A percentile compares a stretch with the other conserved stretches of the same genome.
Conservation (phyloP, 92 coral and sea anemone genomes). For the Heteractis magnifica region DNA sequence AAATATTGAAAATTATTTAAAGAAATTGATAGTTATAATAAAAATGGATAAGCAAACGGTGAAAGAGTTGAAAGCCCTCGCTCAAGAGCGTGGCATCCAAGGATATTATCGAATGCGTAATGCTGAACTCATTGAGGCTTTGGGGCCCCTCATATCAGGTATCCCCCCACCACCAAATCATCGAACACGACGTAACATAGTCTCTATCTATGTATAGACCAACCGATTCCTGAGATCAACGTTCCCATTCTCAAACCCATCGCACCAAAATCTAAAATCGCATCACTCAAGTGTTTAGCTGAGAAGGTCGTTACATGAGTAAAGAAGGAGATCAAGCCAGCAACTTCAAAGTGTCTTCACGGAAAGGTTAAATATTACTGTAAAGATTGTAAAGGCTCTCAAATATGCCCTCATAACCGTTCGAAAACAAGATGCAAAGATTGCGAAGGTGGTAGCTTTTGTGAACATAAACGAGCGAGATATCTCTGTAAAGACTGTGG, state of each 20-base stretch:
- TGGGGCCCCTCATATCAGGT: background rate
- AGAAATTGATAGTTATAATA: constrained; percentile 12
- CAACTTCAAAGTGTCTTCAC: background rate
- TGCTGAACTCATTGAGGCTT: constrained; percentile 42
- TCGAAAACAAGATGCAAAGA: constrained; percentile 19
- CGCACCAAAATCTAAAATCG: constrained; percentile 3
- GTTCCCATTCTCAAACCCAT: constrained; percentile 46
- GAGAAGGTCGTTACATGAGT: too few species aligned
- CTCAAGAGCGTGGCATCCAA: constrained; percentile 23
- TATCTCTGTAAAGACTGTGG: constrained; percentile 45
- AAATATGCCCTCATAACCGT: constrained; percentile 40
- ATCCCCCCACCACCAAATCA: background rate
- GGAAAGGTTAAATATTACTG: constrained; percentile 26
- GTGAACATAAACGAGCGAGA: constrained; percentile 41
- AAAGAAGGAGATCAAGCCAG: too few species aligned
- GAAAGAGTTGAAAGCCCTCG: constrained; percentile 24
- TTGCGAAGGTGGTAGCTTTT: constrained; percentile 38
- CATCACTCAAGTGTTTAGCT: constrained; percentile 50
- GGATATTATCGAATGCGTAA: constrained; percentile 25
- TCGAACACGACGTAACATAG: too few species aligned
- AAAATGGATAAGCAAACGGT: constrained; percentile 13
- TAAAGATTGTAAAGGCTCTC: constrained; percentile 33
- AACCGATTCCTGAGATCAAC: constrained; percentile 38
- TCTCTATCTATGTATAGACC: constrained; percentile 27
- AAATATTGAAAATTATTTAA: background rate